These are phyloP conservation scores for Panthera uncia DNA, from an alignment of 2,113 vertebrate genomes.

Conservation along the genomic window DNA sequence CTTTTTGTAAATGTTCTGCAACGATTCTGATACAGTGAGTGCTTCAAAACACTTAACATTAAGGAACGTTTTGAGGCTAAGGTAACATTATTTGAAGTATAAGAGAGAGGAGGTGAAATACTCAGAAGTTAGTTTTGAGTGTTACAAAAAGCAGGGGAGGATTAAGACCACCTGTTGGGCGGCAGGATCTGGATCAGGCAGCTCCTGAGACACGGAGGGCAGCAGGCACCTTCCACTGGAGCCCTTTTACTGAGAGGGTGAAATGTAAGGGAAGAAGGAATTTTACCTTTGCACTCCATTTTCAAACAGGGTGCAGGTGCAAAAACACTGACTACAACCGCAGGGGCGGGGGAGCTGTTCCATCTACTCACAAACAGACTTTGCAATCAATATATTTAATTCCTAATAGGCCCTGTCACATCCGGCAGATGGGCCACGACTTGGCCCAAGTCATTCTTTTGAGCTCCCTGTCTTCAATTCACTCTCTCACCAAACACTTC, in stretches of 20 bases:
- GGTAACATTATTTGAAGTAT: neutral
- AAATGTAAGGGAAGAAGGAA: neutral
- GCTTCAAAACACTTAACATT: neutral
- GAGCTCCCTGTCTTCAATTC: neutral
- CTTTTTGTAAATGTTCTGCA: neutral
- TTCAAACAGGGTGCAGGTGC: neutral
- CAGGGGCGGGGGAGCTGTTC: neutral
- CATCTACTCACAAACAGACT: neutral
- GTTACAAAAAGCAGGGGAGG: neutral
- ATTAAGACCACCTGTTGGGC: neutral
- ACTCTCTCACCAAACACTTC: neutral
- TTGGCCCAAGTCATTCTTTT: neutral
- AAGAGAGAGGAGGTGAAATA: neutral
- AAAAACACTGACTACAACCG: neutral
- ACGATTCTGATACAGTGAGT: neutral
- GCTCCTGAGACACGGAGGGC: neutral
- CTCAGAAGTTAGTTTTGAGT: neutral
- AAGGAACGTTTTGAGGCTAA: neutral
- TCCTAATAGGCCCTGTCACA: neutral
- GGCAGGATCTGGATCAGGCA: neutral
- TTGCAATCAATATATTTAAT: neutral
- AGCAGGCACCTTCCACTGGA: neutral
- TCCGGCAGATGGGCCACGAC: neutral
- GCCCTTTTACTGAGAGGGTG: neutral
- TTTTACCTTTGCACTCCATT: neutral